A percentile compares a stretch with the other conserved stretches of the same genome.
Evolutionary conservation across 1,140 invertebrate species (phyloP).

Genomic region (Tribolium castaneum): DNA sequence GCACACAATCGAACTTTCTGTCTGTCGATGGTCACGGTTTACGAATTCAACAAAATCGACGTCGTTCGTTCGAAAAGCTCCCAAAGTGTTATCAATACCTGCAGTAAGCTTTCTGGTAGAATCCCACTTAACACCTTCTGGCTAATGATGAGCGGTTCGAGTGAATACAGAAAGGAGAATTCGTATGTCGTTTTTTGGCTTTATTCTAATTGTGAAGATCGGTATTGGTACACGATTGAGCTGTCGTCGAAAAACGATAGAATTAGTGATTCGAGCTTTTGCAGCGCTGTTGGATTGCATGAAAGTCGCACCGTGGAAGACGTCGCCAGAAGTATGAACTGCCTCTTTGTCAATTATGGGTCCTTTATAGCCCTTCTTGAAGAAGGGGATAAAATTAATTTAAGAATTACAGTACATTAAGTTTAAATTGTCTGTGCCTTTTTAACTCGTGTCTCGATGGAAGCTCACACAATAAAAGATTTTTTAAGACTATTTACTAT

Average conservation of each 20-base stretch:
- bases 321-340: constrained; percentile 53
- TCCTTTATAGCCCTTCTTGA: constrained; percentile 52
- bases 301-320: constrained; percentile 53
- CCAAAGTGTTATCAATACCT: constrained; percentile 50
- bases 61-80: constrained; percentile 44
- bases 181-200: constrained; percentile 57
- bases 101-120: constrained; percentile 53
- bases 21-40: constrained; percentile 55
- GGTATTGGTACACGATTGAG: constrained; percentile 57
- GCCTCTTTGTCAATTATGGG: constrained; percentile 54
- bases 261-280: constrained; percentile 56
- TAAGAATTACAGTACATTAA: constrained; percentile 58
- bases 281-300: constrained; percentile 50
- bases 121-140: constrained; percentile 57
- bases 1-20: constrained; percentile 52
- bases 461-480: constrained; percentile 3
- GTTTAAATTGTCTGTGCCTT: neutral
- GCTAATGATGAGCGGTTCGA: constrained; percentile 59
- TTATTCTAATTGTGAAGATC: constrained; percentile 56
- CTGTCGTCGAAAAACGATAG: constrained; percentile 55
- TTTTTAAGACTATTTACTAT: too few relatives aligned
- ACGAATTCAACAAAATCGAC: constrained; percentile 54
- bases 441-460: too few relatives aligned
- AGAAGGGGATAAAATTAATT: constrained; percentile 56
- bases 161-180: constrained; percentile 34